These are phyloP conservation scores for Siniperca undulata DNA, from an alignment of 2,797 vertebrate genomes.

Conservation along the genomic window DNA sequence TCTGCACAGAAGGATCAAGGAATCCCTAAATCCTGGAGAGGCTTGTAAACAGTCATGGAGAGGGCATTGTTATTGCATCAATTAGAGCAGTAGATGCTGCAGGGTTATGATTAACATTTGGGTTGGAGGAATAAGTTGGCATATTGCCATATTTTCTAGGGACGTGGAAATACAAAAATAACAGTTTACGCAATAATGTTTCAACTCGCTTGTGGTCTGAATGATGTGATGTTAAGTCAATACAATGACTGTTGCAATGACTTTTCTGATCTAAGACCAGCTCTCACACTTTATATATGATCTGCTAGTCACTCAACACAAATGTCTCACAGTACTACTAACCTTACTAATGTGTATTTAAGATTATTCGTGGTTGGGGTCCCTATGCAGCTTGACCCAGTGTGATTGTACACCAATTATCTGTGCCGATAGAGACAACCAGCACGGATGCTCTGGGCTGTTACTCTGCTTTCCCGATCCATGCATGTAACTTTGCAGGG, in stretches of 20 bases:
- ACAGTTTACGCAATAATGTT: neutral
- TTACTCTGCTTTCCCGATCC: constrained; percentile 14
- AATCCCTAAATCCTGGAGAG: constrained; percentile 29
- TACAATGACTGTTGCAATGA: neutral
- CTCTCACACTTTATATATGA: neutral
- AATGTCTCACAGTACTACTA: neutral
- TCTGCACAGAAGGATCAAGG: constrained; percentile 51
- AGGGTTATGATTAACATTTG: constrained; percentile 20
- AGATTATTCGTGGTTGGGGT: constrained; percentile 4
- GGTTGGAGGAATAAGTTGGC: constrained; percentile 11
- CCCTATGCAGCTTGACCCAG: neutral
- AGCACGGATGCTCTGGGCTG: neutral
- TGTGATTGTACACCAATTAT: constrained; percentile 30
- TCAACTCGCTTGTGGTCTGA: neutral
- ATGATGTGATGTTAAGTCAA: constrained; percentile 6
- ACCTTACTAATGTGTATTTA: neutral
- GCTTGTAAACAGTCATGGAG: constrained; percentile 36
- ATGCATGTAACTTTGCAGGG: constrained; percentile 10
- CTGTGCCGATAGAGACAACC: constrained; percentile 13
- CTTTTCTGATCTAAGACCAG: neutral
- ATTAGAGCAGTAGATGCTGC: neutral
- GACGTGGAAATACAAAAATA: neutral
- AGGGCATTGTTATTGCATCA: constrained; percentile 17
- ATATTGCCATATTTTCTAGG: constrained; percentile 10
- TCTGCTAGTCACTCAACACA: neutral